Percentiles rank a stretch among this genome's conserved stretches.
Evolutionary conservation across 2,888 invertebrate genomes (phyloP).

Genomic region (Atethmia centrago): DNA sequence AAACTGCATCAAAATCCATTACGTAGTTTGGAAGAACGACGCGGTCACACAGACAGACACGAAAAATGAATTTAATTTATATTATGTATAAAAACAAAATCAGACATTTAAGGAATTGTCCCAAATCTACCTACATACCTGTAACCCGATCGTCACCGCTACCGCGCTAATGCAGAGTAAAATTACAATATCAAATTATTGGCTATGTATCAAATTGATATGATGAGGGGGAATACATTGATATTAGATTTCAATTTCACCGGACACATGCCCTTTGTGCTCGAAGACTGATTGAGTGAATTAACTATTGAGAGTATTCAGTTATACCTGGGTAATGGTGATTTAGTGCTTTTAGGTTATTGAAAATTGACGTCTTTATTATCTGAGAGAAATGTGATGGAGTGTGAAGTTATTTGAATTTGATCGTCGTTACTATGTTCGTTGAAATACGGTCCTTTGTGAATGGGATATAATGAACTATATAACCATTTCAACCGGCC

Average conservation of each 20-base stretch:
- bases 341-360: conserved; percentile 22
- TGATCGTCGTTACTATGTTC: neutral
- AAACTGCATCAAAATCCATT: neutral
- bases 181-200: conserved; percentile 69
- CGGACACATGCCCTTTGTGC: conserved; percentile 53
- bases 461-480: neutral
- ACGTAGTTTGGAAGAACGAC: neutral
- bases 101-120: conserved; percentile 13
- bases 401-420: neutral
- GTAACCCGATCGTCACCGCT: conserved; percentile 46
- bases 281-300: conserved; percentile 38
- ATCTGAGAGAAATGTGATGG: conserved; percentile 1
- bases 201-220: conserved; percentile 61
- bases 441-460: neutral
- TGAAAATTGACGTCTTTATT: conserved; percentile 1
- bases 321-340: conserved; percentile 19
- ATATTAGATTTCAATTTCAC: conserved; percentile 55
- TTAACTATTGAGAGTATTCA: conserved; percentile 23
- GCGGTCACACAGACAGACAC: neutral
- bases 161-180: conserved; percentile 62
- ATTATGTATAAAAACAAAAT: neutral
- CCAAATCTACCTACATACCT: neutral
- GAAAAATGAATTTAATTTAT: neutral
- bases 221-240: conserved; percentile 56
- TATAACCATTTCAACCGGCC: neutral